Conservation (phyloP, 2,797 vertebrate species). For the Saxicola maurus region DNA sequence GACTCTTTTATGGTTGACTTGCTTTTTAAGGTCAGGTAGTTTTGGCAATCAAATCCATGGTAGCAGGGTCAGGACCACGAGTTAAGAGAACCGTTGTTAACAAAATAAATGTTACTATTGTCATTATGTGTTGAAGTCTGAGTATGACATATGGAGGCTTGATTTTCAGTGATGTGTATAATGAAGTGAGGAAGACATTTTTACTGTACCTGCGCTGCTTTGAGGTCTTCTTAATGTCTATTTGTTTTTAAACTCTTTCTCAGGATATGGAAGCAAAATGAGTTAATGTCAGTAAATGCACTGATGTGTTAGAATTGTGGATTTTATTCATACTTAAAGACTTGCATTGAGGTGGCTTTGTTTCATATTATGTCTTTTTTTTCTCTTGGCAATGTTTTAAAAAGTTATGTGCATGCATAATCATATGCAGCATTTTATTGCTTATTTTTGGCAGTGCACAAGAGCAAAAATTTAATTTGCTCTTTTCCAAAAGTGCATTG, state of each 20-base stretch:
- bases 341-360: constrained; percentile 7
- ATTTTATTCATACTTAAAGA: constrained; percentile 63
- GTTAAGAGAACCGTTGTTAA: background rate
- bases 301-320: constrained; percentile 32
- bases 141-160: constrained; percentile 3
- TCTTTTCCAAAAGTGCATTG: constrained; percentile 69
- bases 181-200: constrained; percentile 29
- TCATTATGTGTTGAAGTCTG: background rate
- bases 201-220: constrained; percentile 40
- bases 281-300: constrained; percentile 36
- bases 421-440: constrained; percentile 46
- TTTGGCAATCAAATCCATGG: background rate
- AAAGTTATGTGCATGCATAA: constrained; percentile 53
- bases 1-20: background rate
- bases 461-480: constrained; percentile 71
- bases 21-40: background rate
- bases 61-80: background rate
- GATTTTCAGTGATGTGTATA: constrained; percentile 15
- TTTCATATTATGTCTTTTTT: constrained; percentile 21
- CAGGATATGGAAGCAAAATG: constrained; percentile 45
- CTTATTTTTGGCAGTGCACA: constrained; percentile 60
- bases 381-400: constrained; percentile 25
- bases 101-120: constrained; percentile 19
- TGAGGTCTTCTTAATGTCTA: constrained; percentile 20
- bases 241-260: constrained; percentile 38